These are phyloP conservation scores for Urosaurus nigricauda DNA, from an alignment of 2,797 vertebrate genomes.

Conservation along the genomic window DNA sequence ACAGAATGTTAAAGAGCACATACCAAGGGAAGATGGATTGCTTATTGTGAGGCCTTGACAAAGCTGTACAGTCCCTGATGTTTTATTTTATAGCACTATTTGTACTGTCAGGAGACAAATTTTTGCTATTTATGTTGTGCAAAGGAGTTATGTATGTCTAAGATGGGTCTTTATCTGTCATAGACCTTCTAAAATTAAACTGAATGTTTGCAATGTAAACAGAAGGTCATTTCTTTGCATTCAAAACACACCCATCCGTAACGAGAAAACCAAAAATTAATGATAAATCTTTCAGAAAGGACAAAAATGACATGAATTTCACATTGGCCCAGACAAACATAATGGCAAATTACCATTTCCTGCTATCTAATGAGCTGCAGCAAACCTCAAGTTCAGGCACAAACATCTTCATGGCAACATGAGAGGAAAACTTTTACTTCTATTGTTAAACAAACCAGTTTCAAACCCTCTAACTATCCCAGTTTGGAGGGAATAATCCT, in stretches of 20 bases:
- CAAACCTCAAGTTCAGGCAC: neutral
- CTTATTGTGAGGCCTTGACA: slow-evolving; percentile 46
- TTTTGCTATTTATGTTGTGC: slow-evolving; percentile 9
- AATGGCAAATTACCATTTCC: neutral
- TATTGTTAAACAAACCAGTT: neutral
- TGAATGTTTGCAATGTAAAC: slow-evolving; percentile 50
- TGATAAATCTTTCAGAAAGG: slow-evolving; percentile 53
- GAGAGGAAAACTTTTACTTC: neutral
- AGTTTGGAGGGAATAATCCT: too few species aligned
- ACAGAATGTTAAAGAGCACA: slow-evolving; percentile 50
- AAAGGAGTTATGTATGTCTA: neutral
- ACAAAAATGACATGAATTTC: slow-evolving; percentile 34
- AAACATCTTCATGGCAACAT: neutral
- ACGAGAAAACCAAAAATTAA: slow-evolving; percentile 41
- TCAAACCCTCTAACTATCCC: too few species aligned
- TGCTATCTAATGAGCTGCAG: neutral
- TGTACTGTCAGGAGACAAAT: slow-evolving; percentile 31
- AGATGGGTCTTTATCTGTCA: slow-evolving; percentile 48
- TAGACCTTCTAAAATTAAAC: slow-evolving; percentile 38
- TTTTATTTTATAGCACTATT: slow-evolving; percentile 38
- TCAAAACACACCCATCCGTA: neutral
- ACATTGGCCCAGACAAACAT: neutral
- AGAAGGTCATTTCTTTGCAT: slow-evolving; percentile 37
- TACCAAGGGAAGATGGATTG: slow-evolving; percentile 41
- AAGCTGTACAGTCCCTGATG: slow-evolving; percentile 24